Conservation (phyloP, 2,797 vertebrate species). For the Mormyrus proboscirostris region DNA sequence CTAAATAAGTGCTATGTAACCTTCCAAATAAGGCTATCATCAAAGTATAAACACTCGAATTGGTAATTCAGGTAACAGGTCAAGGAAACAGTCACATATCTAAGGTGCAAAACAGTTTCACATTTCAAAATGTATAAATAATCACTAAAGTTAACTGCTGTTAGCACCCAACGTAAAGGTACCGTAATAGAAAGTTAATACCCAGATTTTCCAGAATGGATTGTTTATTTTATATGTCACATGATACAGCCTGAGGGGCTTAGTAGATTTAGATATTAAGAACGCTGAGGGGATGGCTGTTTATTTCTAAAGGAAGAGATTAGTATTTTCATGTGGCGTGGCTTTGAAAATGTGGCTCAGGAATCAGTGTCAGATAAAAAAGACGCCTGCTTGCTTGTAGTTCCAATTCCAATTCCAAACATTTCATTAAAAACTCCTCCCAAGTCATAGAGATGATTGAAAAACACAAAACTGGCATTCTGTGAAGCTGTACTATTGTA, state of each 20-base stretch:
- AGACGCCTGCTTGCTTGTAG: neutral
- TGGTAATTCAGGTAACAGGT: neutral
- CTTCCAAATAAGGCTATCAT: neutral
- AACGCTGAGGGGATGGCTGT: neutral
- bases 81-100: neutral
- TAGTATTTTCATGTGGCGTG: neutral
- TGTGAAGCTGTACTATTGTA: neutral
- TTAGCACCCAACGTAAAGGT: conserved; percentile 37
- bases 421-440: neutral
- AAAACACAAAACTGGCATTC: neutral
- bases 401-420: neutral
- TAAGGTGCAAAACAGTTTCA: neutral
- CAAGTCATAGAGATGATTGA: neutral
- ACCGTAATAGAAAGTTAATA: conserved; percentile 15
- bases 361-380: neutral
- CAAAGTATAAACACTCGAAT: neutral
- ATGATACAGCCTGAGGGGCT: neutral
- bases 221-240: neutral
- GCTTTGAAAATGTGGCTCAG: neutral
- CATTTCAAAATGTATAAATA: neutral
- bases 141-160: conserved; percentile 3
- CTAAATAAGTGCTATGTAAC: neutral
- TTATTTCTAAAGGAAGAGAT: conserved; percentile 4
- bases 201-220: neutral
- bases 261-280: neutral